phyloP scores from a whole-genome alignment of 2,113 vertebrate species.

The Formicarius rufipectus region DNA sequence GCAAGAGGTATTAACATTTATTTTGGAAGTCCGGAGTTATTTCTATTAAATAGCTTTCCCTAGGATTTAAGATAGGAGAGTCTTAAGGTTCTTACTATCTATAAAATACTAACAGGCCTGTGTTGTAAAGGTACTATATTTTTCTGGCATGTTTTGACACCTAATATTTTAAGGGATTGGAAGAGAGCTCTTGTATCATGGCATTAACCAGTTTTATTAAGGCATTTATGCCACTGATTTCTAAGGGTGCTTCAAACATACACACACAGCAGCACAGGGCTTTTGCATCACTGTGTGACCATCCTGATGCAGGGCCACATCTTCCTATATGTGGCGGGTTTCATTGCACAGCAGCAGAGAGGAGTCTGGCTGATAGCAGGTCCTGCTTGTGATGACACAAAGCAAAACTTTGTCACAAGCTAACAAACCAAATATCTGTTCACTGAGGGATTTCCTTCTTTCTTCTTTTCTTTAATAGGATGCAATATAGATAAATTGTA shows the following conservation, averaged over 20 bases:
- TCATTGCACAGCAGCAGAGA: not conserved
- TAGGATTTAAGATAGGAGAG: constrained; percentile 55
- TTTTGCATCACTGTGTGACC: not conserved
- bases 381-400: not conserved
- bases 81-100: constrained; percentile 48
- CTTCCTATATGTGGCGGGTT: not conserved
- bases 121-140: constrained; percentile 42
- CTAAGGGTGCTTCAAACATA: not conserved
- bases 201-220: constrained; percentile 35
- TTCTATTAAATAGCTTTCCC: constrained; percentile 59
- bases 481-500: not conserved
- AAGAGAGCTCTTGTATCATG: not conserved
- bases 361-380: not conserved
- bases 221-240: not conserved
- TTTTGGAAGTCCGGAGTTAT: constrained; percentile 64
- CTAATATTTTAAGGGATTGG: constrained; percentile 49
- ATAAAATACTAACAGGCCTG: constrained; percentile 51
- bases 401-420: not conserved
- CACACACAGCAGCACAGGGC: not conserved
- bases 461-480: not conserved
- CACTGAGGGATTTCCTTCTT: not conserved
- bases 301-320: accelerated
- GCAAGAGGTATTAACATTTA: constrained; percentile 51
- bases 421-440: not conserved
- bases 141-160: constrained; percentile 67